Evolutionary conservation across 2,797 vertebrate species (phyloP).

Genomic region (Pagetopsis macropterus): DNA sequence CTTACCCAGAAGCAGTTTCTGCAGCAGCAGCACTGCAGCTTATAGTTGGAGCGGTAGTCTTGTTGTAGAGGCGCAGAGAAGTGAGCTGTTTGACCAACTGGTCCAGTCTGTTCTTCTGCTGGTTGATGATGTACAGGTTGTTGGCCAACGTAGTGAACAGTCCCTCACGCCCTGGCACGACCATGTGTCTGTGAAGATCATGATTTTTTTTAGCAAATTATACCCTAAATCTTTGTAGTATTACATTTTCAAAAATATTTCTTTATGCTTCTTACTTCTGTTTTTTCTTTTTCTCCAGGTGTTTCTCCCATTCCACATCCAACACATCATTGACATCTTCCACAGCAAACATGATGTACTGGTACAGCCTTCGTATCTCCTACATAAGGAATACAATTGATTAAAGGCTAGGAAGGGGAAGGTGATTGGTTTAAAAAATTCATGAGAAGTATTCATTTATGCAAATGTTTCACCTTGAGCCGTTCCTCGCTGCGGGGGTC

Average conservation of each 20-base stretch:
- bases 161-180: conserved; percentile 91
- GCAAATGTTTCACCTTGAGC: conserved; percentile 88
- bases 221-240: not conserved
- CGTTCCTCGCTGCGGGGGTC: conserved; percentile 94
- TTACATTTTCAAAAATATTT: not conserved
- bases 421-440: not conserved
- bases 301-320: conserved; percentile 95
- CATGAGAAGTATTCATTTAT: not conserved
- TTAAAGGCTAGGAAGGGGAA: not conserved
- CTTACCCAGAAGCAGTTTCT: conserved; percentile 55
- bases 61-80: conserved; percentile 91
- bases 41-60: conserved; percentile 65
- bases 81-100: conserved; percentile 87
- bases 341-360: conserved; percentile 93
- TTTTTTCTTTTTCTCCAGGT: conserved; percentile 91
- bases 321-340: conserved; percentile 95
- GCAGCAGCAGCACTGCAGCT: conserved; percentile 48
- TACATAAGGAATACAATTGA: conserved; percentile 48
- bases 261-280: conserved; percentile 76
- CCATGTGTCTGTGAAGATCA: conserved; percentile 84
- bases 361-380: conserved; percentile 95
- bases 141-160: conserved; percentile 93
- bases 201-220: not conserved
- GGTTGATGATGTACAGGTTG: conserved; percentile 94
- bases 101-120: conserved; percentile 91